Percentiles rank a stretch among this genome's conserved stretches.
Evolutionary conservation across 2,797 vertebrate genomes (phyloP).

Genomic region (Pipistrellus pygmaeus): DNA sequence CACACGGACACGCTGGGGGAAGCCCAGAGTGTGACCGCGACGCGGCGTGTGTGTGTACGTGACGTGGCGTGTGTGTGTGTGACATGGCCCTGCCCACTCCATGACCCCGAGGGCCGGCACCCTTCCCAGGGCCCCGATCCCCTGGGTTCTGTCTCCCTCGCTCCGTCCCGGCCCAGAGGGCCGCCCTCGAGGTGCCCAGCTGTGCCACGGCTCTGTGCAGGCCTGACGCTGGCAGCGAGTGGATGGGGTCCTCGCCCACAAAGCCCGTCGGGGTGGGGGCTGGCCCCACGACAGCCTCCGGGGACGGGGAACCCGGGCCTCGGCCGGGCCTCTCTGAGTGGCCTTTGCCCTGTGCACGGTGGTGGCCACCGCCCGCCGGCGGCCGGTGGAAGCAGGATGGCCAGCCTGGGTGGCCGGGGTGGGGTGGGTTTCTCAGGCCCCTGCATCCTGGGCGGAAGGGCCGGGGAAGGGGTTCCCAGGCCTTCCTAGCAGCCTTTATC

Average conservation of each 20-base stretch:
- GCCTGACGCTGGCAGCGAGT: slow-evolving; percentile 48
- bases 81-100: too few relatives aligned
- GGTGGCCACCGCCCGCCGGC: neutral
- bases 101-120: neutral
- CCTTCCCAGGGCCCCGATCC: rapidly evolving
- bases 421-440: too few relatives aligned
- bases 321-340: neutral
- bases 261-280: neutral
- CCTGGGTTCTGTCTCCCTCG: too few relatives aligned
- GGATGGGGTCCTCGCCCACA: slow-evolving; percentile 5
- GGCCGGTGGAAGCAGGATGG: neutral
- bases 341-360: rapidly evolving
- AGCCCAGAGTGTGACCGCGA: neutral
- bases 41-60: too few relatives aligned
- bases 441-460: rapidly evolving
- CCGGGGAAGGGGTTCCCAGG: neutral
- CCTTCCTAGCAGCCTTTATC: slow-evolving; percentile 5
- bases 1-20: neutral
- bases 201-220: slow-evolving; percentile 54
- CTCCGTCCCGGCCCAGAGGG: rapidly evolving
- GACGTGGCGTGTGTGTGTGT: rapidly evolving
- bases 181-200: rapidly evolving
- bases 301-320: too few relatives aligned
- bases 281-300: rapidly evolving
- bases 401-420: too few relatives aligned